Conservation (phyloP, 2,888 invertebrate species). For the Sialis fuliginosa region DNA sequence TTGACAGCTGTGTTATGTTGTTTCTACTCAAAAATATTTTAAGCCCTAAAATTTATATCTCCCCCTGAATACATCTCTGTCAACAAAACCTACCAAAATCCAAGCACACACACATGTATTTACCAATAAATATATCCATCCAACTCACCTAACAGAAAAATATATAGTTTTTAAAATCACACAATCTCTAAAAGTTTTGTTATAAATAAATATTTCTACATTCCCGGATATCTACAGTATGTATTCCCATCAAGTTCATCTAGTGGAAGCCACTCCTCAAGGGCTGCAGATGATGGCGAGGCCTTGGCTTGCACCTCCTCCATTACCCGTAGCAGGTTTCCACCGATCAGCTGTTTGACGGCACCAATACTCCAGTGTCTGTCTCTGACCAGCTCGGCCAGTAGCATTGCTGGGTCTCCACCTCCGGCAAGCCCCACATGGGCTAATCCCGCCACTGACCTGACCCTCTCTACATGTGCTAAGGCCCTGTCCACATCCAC, state of each 20-base stretch:
- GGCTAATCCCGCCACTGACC: conserved; percentile 43
- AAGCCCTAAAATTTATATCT: no score
- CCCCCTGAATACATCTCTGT: no score
- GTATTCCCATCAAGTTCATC: conserved; percentile 32
- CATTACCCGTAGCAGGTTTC: conserved; percentile 36
- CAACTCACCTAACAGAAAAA: no score
- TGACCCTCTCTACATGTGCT: conserved; percentile 46
- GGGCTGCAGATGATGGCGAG: conserved; percentile 20
- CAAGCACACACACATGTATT: no score
- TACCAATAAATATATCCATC: no score
- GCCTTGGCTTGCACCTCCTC: conserved; percentile 29
- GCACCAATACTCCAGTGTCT: conserved; percentile 39
- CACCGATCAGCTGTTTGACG: conserved; percentile 38
- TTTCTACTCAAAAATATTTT: no score
- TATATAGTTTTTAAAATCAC: no score
- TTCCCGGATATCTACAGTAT: conserved; percentile 33
- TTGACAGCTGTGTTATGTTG: no score
- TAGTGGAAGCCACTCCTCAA: conserved; percentile 34
- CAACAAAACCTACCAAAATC: no score
- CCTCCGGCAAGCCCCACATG: conserved; percentile 46
- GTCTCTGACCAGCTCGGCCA: conserved; percentile 40
- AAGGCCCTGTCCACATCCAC: conserved; percentile 23
- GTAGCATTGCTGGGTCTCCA: conserved; percentile 31
- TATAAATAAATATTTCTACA: conserved; percentile 14
- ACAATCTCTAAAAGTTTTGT: no score